Percentiles rank a stretch among this genome's conserved stretches.
phyloP scores from a whole-genome alignment of 2,113 vertebrate species.

The Cettia cetti region DNA sequence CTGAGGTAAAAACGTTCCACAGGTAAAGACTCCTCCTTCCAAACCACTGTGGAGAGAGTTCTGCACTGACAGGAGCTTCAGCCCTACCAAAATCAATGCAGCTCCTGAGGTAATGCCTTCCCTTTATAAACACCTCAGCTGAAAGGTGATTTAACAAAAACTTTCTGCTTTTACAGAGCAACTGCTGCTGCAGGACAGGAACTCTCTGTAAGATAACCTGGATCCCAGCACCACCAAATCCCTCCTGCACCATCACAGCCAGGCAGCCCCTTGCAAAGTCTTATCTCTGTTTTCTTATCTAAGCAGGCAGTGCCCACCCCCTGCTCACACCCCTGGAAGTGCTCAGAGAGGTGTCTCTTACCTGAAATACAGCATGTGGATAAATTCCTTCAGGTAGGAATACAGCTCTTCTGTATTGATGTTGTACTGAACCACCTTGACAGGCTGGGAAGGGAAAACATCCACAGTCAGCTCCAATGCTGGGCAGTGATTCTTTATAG shows the following conservation, averaged over 20 bases:
- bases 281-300: background rate
- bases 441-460: conserved; percentile 74
- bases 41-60: background rate
- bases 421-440: conserved; percentile 94
- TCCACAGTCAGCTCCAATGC: background rate
- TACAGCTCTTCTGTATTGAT: conserved; percentile 98
- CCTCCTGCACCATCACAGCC: background rate
- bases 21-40: background rate
- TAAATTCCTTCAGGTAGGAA: conserved; percentile 94
- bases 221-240: background rate
- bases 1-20: background rate
- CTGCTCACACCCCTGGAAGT: background rate
- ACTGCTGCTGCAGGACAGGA: background rate
- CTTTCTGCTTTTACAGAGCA: background rate
- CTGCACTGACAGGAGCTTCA: background rate
- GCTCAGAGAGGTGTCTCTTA: conserved; percentile 33
- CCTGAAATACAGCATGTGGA: conserved; percentile 98
- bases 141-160: background rate
- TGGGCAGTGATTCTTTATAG: background rate
- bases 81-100: background rate
- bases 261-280: background rate
- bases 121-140: background rate
- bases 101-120: background rate
- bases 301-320: background rate
- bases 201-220: background rate